Evolutionary conservation across 2,888 invertebrate genomes (phyloP).

Genomic region (Tetrapedia diversipes): DNA sequence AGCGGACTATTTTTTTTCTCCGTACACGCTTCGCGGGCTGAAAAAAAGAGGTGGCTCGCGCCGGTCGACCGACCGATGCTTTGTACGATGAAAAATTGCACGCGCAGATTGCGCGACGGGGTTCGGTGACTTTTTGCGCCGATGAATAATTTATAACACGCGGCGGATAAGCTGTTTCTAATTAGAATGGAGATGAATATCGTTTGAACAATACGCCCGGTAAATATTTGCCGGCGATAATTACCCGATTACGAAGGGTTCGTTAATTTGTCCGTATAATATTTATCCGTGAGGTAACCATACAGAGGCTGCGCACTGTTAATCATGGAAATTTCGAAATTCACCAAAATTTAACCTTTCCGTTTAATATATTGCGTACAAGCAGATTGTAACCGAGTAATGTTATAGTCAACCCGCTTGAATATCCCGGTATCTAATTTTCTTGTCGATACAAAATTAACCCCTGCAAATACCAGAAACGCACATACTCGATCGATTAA

Average conservation of each 20-base stretch:
- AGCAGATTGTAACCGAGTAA: too few relatives aligned
- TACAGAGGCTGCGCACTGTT: too few relatives aligned
- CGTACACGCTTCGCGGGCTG: not conserved
- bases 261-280: not conserved
- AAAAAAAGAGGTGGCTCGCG: too few relatives aligned
- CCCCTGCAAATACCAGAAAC: too few relatives aligned
- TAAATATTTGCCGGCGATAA: slow-evolving; percentile 15
- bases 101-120: slow-evolving; percentile 23
- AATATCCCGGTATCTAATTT: too few relatives aligned
- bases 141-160: slow-evolving; percentile 28
- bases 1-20: too few relatives aligned
- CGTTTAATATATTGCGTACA: not conserved
- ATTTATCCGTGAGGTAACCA: not conserved
- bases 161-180: slow-evolving; percentile 9
- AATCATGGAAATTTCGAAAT: not conserved
- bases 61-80: slow-evolving; percentile 5
- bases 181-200: slow-evolving; percentile 25
- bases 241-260: not conserved
- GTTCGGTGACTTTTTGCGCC: not conserved
- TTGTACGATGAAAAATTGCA: slow-evolving; percentile 23
- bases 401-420: too few relatives aligned
- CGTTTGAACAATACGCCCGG: not conserved
- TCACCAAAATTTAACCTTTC: not conserved
- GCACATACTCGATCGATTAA: too few relatives aligned
- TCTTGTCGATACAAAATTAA: too few relatives aligned